phyloP scores from a whole-genome alignment of 2,888 invertebrate genomes.

The Lepidocyrtoides sp. region DNA sequence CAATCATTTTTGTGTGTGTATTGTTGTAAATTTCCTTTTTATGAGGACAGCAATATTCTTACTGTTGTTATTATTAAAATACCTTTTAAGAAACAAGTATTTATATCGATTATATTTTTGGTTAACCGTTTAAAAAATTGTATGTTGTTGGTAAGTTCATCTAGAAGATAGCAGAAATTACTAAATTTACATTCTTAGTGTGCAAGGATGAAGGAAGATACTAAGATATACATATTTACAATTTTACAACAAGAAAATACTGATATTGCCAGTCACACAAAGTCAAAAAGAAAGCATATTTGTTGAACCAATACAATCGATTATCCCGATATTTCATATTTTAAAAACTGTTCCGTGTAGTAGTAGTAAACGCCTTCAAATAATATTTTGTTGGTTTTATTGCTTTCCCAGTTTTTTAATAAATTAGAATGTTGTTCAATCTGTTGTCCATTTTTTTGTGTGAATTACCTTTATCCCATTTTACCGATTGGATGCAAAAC shows the following conservation, averaged over 20 bases:
- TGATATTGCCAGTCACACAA: conserved; percentile 54
- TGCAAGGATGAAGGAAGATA: conserved; percentile 41
- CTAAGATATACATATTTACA: conserved; percentile 32
- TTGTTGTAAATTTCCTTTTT: too few relatives aligned
- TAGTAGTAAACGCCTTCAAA: too few relatives aligned
- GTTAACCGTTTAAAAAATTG: conserved; percentile 24
- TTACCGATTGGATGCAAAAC: too few relatives aligned
- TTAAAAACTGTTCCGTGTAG: neutral
- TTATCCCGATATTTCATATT: conserved; percentile 47
- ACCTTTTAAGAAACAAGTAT: neutral
- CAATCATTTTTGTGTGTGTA: too few relatives aligned
- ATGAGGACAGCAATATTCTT: too few relatives aligned
- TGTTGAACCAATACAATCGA: neutral
- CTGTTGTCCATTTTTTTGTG: too few relatives aligned
- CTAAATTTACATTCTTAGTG: too few relatives aligned
- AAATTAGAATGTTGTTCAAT: too few relatives aligned
- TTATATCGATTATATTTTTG: conserved; percentile 18
- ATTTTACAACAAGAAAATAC: conserved; percentile 32
- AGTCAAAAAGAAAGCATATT: conserved; percentile 27
- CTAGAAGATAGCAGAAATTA: conserved; percentile 6
- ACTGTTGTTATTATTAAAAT: conserved; percentile 4
- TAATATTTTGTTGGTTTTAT: neutral
- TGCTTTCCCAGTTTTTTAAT: neutral
- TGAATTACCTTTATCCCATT: too few relatives aligned
- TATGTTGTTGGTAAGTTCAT: too few relatives aligned